A percentile compares a stretch with the other conserved stretches of the same genome.
phyloP scores from a whole-genome alignment of 2,888 invertebrate genomes.

The Epsilonema sp. region DNA sequence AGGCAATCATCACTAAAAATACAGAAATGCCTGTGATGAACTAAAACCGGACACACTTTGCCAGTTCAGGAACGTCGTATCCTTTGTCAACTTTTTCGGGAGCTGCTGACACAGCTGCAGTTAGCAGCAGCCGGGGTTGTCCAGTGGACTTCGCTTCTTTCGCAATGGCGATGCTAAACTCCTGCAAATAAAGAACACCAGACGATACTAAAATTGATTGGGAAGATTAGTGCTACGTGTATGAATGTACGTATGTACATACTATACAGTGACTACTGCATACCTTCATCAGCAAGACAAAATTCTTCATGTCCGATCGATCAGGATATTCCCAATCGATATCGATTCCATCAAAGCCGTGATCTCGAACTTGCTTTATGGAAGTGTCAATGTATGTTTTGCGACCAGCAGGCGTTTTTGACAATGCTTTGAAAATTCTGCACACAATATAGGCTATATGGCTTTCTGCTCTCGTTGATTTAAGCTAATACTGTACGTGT shows the following conservation, averaged over 20 bases:
- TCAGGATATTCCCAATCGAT: slow-evolving; percentile 33
- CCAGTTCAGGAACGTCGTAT: slow-evolving; percentile 3
- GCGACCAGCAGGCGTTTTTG: slow-evolving; percentile 18
- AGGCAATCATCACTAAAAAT: neutral
- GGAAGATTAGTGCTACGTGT: too few species aligned
- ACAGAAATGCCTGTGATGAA: neutral
- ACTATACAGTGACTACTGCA: too few species aligned
- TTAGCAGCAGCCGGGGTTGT: neutral
- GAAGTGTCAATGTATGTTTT: slow-evolving; percentile 40
- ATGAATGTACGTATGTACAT: too few species aligned
- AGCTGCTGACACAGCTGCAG: slow-evolving; percentile 6
- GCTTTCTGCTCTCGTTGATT: too few species aligned
- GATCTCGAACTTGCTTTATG: slow-evolving; percentile 23
- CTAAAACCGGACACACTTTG: slow-evolving; percentile 3
- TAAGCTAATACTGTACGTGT: too few species aligned
- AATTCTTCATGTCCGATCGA: slow-evolving; percentile 66
- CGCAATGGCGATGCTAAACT: too few species aligned
- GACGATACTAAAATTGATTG: too few species aligned
- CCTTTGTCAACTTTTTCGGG: neutral
- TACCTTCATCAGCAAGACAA: slow-evolving; percentile 67
- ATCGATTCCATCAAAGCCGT: too few species aligned
- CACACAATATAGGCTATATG: too few species aligned
- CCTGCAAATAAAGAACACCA: too few species aligned
- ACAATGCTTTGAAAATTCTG: slow-evolving; percentile 70
- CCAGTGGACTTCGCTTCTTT: neutral